Evolutionary conservation across 2,888 invertebrate species (phyloP).

Genomic region (Notodonta dromedarius): DNA sequence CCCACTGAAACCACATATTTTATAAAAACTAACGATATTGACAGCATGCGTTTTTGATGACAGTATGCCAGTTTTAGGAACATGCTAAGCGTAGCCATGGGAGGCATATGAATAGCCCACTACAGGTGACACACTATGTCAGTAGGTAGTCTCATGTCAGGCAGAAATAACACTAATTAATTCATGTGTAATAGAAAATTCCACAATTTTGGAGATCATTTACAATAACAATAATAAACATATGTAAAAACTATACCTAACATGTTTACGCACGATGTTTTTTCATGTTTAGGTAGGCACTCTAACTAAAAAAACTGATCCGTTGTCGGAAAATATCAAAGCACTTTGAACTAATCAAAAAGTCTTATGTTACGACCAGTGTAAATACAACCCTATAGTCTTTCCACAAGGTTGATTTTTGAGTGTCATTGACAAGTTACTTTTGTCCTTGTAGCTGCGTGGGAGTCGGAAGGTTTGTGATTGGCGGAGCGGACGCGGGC

Average conservation of each 20-base stretch:
- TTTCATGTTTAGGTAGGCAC: neutral
- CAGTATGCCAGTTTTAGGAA: too few species aligned
- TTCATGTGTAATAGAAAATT: neutral
- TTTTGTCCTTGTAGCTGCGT: constrained; percentile 69
- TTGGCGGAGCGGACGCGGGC: constrained; percentile 68
- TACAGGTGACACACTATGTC: too few species aligned
- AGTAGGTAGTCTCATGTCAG: too few species aligned
- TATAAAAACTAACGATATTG: too few species aligned
- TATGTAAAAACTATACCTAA: neutral
- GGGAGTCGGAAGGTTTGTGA: constrained; percentile 59
- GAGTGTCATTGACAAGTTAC: constrained; percentile 41
- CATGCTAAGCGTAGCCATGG: too few species aligned
- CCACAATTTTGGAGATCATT: neutral
- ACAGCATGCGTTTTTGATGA: too few species aligned
- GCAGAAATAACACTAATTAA: too few species aligned
- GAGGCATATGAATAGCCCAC: too few species aligned
- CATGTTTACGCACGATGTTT: neutral
- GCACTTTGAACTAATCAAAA: constrained; percentile 44
- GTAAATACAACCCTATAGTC: constrained; percentile 20
- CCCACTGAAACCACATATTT: too few species aligned
- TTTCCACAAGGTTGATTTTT: constrained; percentile 46
- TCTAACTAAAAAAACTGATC: constrained; percentile 7
- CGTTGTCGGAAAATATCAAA: constrained; percentile 39
- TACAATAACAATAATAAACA: neutral
- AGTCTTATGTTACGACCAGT: constrained; percentile 22